phyloP scores from a whole-genome alignment of 2,113 vertebrate genomes.

The Pterocles burchelli region DNA sequence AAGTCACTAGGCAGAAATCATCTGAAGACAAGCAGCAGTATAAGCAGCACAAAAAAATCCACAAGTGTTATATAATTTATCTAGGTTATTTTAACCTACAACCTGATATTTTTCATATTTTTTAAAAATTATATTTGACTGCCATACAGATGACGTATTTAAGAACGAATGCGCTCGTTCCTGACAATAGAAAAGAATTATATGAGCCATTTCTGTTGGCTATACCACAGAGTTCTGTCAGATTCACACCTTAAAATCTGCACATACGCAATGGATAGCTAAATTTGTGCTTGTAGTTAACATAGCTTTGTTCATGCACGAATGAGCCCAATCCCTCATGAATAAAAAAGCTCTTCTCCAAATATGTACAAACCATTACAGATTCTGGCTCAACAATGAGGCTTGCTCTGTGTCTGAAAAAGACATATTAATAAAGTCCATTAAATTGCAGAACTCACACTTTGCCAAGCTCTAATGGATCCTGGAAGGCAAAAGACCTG shows the following conservation, averaged over 20 bases:
- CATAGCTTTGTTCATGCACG: not conserved
- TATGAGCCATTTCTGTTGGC: not conserved
- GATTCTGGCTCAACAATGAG: not conserved
- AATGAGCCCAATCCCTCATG: not conserved
- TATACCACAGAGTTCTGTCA: not conserved
- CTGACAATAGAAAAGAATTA: not conserved
- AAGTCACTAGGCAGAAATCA: not conserved
- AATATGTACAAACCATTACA: not conserved
- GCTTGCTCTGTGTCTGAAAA: not conserved
- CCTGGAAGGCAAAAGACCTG: not conserved
- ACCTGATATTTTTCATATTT: not conserved
- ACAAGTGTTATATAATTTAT: not conserved
- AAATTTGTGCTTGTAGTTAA: not conserved
- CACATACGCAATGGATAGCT: not conserved
- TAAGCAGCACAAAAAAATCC: not conserved
- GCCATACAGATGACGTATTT: not conserved
- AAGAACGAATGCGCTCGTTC: not conserved
- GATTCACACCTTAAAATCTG: not conserved
- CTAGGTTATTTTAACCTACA: not conserved
- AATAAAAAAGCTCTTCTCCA: not conserved
- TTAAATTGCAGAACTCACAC: constrained; percentile 8
- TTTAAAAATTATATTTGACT: not conserved
- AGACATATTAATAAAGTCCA: not conserved
- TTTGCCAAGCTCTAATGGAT: constrained; percentile 17
- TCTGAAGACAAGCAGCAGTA: not conserved